A percentile compares a stretch with the other conserved stretches of the same genome.
Conservation (phyloP, 2,888 invertebrate species). For the Rhamnusium bicolor region DNA sequence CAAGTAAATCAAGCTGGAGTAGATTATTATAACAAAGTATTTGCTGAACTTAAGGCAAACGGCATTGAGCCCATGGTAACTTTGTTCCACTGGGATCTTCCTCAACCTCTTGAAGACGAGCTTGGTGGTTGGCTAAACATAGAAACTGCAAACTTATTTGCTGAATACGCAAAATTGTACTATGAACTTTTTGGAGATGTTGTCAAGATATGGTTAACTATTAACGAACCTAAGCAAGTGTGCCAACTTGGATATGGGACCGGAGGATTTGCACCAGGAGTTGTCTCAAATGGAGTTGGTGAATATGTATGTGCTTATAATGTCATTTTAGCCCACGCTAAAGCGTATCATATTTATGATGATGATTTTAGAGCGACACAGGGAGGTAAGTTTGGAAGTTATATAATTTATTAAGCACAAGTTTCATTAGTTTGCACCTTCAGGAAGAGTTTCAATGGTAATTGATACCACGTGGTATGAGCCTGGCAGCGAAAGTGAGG, state of each 20-base stretch:
- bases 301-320: slow-evolving; percentile 75
- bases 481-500: slow-evolving; percentile 46
- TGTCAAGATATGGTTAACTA: slow-evolving; percentile 51
- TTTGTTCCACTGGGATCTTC: slow-evolving; percentile 41
- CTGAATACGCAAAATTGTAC: slow-evolving; percentile 1
- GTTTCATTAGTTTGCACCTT: background rate
- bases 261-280: background rate
- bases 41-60: slow-evolving; percentile 25
- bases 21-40: slow-evolving; percentile 51
- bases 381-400: slow-evolving; percentile 34
- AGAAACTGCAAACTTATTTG: background rate
- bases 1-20: slow-evolving; percentile 71
- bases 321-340: slow-evolving; percentile 69
- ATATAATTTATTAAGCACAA: background rate
- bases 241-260: slow-evolving; percentile 42
- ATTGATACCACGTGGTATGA: slow-evolving; percentile 50
- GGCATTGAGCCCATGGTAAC: slow-evolving; percentile 13
- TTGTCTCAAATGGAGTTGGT: slow-evolving; percentile 68
- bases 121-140: slow-evolving; percentile 7
- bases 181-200: slow-evolving; percentile 34
- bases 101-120: slow-evolving; percentile 32
- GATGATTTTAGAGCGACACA: slow-evolving; percentile 70
- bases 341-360: slow-evolving; percentile 69
- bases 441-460: slow-evolving; percentile 38
- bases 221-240: slow-evolving; percentile 49